A percentile compares a stretch with the other conserved stretches of the same genome.
phyloP scores from a whole-genome alignment of 2,113 vertebrate genomes.

The Oceanodroma tethys region DNA sequence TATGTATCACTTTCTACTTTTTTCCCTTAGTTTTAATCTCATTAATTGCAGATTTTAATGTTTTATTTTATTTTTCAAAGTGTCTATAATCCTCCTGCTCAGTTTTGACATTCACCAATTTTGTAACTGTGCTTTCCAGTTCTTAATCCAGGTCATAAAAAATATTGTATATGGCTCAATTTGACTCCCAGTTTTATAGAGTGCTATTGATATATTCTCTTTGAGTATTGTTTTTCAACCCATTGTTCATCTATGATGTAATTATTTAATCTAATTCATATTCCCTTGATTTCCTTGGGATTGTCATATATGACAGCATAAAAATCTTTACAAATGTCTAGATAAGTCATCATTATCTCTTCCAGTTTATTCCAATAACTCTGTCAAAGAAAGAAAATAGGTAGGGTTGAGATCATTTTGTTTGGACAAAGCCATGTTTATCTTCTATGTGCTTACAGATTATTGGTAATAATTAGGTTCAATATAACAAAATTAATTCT shows the following conservation, averaged over 20 bases:
- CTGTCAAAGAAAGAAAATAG: neutral
- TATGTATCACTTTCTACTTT: neutral
- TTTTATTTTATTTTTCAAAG: neutral
- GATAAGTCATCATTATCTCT: neutral
- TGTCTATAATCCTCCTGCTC: neutral
- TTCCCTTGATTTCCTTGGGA: neutral
- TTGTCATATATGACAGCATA: neutral
- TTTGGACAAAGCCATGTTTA: neutral
- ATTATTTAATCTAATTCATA: neutral
- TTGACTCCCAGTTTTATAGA: neutral
- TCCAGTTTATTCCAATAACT: neutral
- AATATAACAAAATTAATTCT: neutral
- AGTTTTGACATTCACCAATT: neutral
- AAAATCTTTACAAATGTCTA: neutral
- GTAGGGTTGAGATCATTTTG: neutral
- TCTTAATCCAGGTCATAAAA: neutral
- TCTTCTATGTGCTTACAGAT: neutral
- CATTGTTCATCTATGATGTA: neutral
- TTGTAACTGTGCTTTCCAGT: neutral
- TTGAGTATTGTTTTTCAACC: neutral
- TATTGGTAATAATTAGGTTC: neutral
- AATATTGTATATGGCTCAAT: neutral
- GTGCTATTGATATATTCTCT: neutral
- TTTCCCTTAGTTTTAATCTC: neutral
- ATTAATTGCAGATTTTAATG: neutral